Base-by-base conservation (phyloP, 92 coral and sea anemone species). In the Hydrozoanthus gracilis region DNA sequence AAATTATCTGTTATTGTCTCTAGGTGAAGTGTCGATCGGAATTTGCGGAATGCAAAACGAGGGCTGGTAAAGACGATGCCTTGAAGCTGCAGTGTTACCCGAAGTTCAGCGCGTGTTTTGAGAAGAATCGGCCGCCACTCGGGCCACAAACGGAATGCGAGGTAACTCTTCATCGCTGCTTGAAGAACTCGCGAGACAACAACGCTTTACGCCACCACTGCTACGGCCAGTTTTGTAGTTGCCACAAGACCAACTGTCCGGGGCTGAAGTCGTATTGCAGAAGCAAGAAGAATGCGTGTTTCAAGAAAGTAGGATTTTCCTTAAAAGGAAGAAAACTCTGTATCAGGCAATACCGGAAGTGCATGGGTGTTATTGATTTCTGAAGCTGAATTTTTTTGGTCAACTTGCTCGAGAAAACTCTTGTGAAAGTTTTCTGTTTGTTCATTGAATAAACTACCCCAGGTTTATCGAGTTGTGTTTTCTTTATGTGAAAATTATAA, bases 31-130 rank as follows among this genome's bases (percentile, higher is more conserved):
- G 85, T 70, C 85, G 47, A 17, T 80, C 85, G 20, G 11, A 64
- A 17, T 80, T 80, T 51, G 49, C 48, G 4, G 58, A 66, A 65
- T 80, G 85, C 85, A 80, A 80, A 64, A 6, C 18, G 10, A 50
- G 50, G 50, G 74, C 85, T 12, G 85, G 62, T 12, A 15, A 64
- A 20, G 14, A 49, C 1, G 5, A 9, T 15, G 51, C 4, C 8
- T n/a, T n/a, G 61, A 64, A 15, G 15, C 64, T 80, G 8, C 4
- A 47, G 9, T 80, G 85, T n/a, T 80, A 60, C 39, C 60, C 62
- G 17, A 13, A 66, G 5, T 83, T 83, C 58, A 83, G 87, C 69
- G 44, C 70, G 87, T 83, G 87, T 76, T 83, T 83, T 58, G 87
- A 71, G 18, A 18, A 48, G 46, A 54, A 83, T 68, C 87, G 87